A percentile compares a stretch with the other conserved stretches of the same genome.
Conservation (phyloP, 2,113 vertebrate species). For the Coptodon bakossiorum region DNA sequence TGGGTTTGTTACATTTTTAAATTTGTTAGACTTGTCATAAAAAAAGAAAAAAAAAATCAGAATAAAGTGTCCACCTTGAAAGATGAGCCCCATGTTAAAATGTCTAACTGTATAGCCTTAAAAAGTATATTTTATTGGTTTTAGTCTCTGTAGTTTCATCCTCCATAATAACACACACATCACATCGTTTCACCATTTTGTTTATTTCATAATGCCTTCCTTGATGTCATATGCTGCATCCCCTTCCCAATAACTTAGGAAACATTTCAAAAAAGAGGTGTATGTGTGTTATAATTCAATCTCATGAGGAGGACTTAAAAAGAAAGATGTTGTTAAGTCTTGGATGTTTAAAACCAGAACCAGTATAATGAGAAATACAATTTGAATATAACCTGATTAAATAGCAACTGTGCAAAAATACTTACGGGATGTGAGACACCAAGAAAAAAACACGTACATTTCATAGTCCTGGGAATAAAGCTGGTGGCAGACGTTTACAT, state of each 20-base stretch:
- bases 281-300: slow-evolving; percentile 11
- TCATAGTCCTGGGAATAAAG: background rate
- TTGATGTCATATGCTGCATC: slow-evolving; percentile 29
- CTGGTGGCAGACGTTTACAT: slow-evolving; percentile 23
- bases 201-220: slow-evolving; percentile 71
- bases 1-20: background rate
- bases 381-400: slow-evolving; percentile 6
- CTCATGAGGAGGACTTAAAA: background rate
- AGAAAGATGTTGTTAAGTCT: slow-evolving; percentile 14
- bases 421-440: background rate
- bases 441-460: background rate
- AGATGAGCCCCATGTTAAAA: background rate
- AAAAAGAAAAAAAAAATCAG: background rate
- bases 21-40: background rate
- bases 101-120: background rate
- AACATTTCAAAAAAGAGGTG: slow-evolving; percentile 35
- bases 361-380: slow-evolving; percentile 3
- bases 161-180: background rate
- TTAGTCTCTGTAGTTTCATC: background rate
- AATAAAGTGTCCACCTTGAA: background rate
- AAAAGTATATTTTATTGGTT: background rate
- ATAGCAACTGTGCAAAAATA: slow-evolving; percentile 64
- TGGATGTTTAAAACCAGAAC: slow-evolving; percentile 17
- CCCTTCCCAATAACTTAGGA: slow-evolving; percentile 32
- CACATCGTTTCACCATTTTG: slow-evolving; percentile 32